phyloP scores from a whole-genome alignment of 2,888 invertebrate species.

The Mimachlamys varia region DNA sequence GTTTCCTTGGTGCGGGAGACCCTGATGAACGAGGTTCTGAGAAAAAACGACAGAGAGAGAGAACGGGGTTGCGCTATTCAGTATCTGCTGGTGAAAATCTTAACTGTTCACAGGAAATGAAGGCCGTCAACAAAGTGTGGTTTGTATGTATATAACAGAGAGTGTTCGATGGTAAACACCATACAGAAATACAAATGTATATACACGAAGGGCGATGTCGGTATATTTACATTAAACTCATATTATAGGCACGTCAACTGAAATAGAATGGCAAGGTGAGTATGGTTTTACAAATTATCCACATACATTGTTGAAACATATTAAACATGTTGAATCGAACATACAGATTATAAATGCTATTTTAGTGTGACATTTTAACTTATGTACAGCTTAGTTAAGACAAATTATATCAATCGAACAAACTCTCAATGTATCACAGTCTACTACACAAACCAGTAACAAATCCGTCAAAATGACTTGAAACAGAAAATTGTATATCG shows the following conservation, averaged over 20 bases:
- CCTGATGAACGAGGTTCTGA: too few species aligned
- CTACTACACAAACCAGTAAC: background rate
- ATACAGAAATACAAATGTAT: background rate
- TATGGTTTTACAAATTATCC: background rate
- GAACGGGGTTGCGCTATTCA: too few species aligned
- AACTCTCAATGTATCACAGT: background rate
- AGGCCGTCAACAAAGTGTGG: background rate
- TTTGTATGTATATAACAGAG: background rate
- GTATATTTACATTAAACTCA: background rate
- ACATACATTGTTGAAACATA: background rate
- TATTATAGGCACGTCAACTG: background rate
- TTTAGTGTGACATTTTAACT: background rate
- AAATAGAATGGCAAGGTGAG: background rate
- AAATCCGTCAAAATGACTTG: background rate
- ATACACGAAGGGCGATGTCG: background rate
- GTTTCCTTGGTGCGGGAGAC: too few species aligned
- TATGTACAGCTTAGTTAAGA: background rate
- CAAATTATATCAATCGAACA: background rate
- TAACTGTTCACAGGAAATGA: background rate
- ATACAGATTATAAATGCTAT: background rate
- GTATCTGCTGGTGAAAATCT: too few species aligned
- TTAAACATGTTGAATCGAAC: background rate
- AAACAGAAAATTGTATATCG: background rate
- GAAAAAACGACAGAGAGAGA: too few species aligned
- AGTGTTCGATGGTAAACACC: background rate